Evolutionary conservation across 53 echinoderm and acorn worm genomes (phyloP), one percentile per base, ranked within the genome.

Genomic region (Stichopus horrens): DNA sequence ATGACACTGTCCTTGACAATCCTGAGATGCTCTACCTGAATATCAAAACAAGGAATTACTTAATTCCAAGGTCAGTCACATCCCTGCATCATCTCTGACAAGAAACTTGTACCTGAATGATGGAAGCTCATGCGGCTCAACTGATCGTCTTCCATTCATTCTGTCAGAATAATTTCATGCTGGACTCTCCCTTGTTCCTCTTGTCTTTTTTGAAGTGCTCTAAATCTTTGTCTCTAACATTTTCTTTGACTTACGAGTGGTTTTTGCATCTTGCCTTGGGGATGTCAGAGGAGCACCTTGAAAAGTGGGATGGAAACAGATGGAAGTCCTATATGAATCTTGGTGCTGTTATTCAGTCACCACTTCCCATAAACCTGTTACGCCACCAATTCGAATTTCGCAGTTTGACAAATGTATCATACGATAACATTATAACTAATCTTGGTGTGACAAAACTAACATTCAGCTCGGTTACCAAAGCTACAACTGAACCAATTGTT

Each of bases 161-260:
- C 55, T 79, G 79, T 54, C 79, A 79, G 79, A 51, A 79, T 79
- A 16, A 55, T 79, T 55, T 79, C 52, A 79, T 16, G 52, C 79
- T 55, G n/a, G 53, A 54, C 79, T 79, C 20, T 8, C 19, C 54
- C 55, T 9, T 79, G 11, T 56, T 16, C 79, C 18, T 79, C 55
- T 8, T 16, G 55, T 79, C 9, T 79, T 55, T 79, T 55, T 0
- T 53, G 54, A 55, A 79, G 6, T 5, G 52, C 53, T 53, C 55
- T 53, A 78, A n/a, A 55, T 53, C 6, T 78, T 78, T 53, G 7
- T 9, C 9, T 53, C 8, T n/a, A 52, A n/a, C 11, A 19, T 10
- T 55, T 16, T 53, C 6, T 18, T 78, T 52, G 53, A 78, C 79
- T 52, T 78, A 54, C 79, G 53, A 78, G 56, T 52, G 79, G 19